These are phyloP conservation scores for Clinocottus analis DNA, from an alignment of 2,113 vertebrate species.

Conservation along the genomic window DNA sequence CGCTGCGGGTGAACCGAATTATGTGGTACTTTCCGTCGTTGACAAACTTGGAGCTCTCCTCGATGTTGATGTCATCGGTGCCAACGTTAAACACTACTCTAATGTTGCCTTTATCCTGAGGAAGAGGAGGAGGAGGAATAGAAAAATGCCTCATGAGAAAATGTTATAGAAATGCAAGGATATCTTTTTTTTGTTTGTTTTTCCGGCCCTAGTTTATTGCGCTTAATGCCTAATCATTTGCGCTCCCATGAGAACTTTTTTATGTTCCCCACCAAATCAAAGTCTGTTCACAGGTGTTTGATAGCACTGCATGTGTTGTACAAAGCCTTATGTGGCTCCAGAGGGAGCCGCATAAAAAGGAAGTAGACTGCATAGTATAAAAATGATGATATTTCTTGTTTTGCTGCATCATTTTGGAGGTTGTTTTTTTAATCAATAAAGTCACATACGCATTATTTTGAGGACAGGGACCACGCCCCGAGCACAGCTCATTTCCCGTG, in stretches of 20 bases:
- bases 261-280: not conserved
- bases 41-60: constrained; percentile 97
- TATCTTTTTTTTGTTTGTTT: not conserved
- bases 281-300: not conserved
- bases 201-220: not conserved
- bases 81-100: constrained; percentile 99
- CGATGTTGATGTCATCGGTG: constrained; percentile 99
- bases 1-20: constrained; percentile 97
- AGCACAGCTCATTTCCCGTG: not conserved
- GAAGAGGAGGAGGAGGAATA: constrained; percentile 5
- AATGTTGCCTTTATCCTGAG: constrained; percentile 97
- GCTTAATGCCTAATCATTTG: not conserved
- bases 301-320: not conserved
- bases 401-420: not conserved
- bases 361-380: not conserved
- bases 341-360: not conserved
- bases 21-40: constrained; percentile 99
- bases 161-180: not conserved
- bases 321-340: not conserved
- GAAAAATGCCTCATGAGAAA: constrained; percentile 3
- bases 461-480: too few relatives aligned
- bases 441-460: too few relatives aligned
- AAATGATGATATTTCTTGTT: not conserved
- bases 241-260: not conserved
- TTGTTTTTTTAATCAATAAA: too few relatives aligned